Evolutionary conservation across 2,888 invertebrate species (phyloP), one percentile per base, ranked within the genome.

Genomic region (Stenolophus ochropezus): DNA sequence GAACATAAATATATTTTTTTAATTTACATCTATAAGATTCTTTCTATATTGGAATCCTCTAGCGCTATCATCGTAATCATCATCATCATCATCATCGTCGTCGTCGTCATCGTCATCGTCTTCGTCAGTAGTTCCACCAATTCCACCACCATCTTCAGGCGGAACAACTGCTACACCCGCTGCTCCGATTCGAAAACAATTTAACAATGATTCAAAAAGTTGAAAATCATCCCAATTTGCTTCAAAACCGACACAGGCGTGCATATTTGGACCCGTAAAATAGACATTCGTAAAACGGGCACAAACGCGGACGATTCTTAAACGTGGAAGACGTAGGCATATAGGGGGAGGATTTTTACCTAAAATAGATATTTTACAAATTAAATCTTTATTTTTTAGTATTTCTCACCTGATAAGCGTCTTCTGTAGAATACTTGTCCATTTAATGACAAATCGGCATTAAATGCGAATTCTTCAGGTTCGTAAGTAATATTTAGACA

Each of bases 391-490:
- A n/a, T n/a, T n/a, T n/a, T n/a, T n/a, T n/a, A n/a, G n/a, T n/a
- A n/a, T n/a, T n/a, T n/a, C n/a, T n/a, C n/a, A n/a, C n/a, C 96
- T 84, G 96, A 95, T 80, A 96, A 87, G 51, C 93, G 93, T 83
- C 93, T 94, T 85, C 94, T 93, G 86, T 94, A 96, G 76, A 96
- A 90, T 20, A 94, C 90, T 82, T 93, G 91, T 83, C 94, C 93
- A 85, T 96, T 96, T 87, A 95, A 91, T 8, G 92, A 90, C 90
- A 96, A 92, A 61, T 93, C 93, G 4, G 95, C 91, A 83, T 94
- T 94, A 86, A 96, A 94, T 73, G 95, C 93, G 86, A 96, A 96
- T 83, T 96, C 96, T 74, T 96, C 96, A 0, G 96, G 95, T 82
- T 94, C 93, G 86, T 96, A 96, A 0, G 93, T 93, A 8, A 96